These are phyloP conservation scores for Cephalopterus ornatus DNA, from an alignment of 2,113 vertebrate genomes.

Conservation along the genomic window DNA sequence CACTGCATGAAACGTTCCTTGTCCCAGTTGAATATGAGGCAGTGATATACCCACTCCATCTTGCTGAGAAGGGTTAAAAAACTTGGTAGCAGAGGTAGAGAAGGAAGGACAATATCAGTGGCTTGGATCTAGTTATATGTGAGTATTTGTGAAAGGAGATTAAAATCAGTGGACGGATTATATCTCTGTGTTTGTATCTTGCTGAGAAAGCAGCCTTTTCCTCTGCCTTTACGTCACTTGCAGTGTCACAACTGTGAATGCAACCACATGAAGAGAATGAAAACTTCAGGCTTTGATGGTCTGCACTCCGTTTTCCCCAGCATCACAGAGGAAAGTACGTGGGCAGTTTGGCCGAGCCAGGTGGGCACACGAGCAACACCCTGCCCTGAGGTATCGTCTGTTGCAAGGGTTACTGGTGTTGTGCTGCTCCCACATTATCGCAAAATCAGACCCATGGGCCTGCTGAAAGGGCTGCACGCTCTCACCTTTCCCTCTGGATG, in stretches of 20 bases:
- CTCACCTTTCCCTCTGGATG: accelerated
- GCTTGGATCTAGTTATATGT: neutral
- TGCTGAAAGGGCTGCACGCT: accelerated
- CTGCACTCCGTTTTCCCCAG: neutral
- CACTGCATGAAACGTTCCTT: neutral
- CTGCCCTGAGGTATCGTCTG: neutral
- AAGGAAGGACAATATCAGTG: neutral
- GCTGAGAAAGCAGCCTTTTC: conserved; percentile 36
- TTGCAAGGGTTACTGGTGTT: neutral
- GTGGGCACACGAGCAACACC: neutral
- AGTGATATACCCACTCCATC: neutral
- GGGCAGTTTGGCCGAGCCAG: neutral
- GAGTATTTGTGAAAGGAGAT: conserved; percentile 13
- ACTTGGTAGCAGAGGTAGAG: neutral
- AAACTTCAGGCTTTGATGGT: neutral
- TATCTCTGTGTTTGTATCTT: conserved; percentile 7
- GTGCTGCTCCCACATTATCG: neutral
- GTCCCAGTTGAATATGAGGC: neutral
- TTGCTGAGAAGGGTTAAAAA: neutral
- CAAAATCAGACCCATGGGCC: neutral
- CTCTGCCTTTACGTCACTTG: conserved; percentile 43
- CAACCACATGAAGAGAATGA: conserved; percentile 49
- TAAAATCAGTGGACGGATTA: conserved; percentile 31
- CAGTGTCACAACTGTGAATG: neutral
- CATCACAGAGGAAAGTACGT: conserved; percentile 4